These are phyloP conservation scores for Acrocephalus arundinaceus DNA, from an alignment of 2,113 vertebrate species.

Conservation along the genomic window DNA sequence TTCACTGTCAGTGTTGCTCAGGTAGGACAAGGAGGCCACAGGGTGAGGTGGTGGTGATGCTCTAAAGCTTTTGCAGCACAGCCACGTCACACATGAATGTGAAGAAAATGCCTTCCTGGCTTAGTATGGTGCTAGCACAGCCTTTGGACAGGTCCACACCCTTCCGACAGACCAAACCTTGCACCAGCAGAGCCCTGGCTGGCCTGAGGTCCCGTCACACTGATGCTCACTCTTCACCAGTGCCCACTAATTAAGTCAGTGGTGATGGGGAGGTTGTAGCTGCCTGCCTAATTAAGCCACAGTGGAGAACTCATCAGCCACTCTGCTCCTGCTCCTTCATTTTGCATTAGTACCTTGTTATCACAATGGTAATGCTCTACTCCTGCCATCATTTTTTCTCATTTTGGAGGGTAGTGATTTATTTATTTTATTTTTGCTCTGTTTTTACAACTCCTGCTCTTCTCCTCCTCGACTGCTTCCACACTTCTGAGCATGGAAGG, in stretches of 20 bases:
- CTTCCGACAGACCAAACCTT: not conserved
- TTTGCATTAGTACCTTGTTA: slow-evolving; percentile 9
- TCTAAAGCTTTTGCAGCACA: not conserved
- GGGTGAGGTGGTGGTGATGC: not conserved
- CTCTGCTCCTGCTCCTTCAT: not conserved
- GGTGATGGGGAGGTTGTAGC: not conserved
- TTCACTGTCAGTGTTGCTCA: not conserved
- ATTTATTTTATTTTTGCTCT: not conserved
- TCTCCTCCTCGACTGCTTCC: not conserved
- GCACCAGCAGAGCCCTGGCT: not conserved
- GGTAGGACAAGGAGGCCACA: rapidly evolving
- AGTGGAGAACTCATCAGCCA: not conserved
- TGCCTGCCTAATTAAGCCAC: slow-evolving; percentile 31
- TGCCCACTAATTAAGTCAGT: not conserved
- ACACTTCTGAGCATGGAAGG: not conserved
- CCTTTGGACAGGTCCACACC: not conserved
- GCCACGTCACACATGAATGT: not conserved
- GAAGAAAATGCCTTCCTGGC: not conserved
- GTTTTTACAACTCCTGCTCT: not conserved
- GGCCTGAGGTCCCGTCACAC: not conserved
- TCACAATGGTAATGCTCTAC: not conserved
- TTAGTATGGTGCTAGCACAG: not conserved
- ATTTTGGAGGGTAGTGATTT: not conserved
- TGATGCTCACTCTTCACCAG: not conserved
- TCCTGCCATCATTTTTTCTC: not conserved